Conservation (phyloP, 2,888 invertebrate species). For the Ornithoptera alexandrae region DNA sequence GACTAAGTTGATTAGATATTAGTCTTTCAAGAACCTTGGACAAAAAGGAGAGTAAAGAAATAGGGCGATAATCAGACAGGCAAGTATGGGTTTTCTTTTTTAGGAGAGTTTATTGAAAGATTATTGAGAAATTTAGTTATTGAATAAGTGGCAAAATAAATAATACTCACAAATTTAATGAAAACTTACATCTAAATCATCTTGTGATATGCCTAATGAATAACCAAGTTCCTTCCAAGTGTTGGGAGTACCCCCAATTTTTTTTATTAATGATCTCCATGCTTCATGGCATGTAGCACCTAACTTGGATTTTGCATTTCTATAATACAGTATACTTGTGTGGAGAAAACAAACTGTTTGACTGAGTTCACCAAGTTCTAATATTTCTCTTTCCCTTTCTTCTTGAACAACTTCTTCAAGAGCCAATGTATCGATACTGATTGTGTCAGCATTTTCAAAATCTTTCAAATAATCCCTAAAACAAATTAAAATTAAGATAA, state of each 20-base stretch:
- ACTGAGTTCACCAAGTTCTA: conserved; percentile 56
- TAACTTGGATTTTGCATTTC: conserved; percentile 60
- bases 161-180: background rate
- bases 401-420: conserved; percentile 59
- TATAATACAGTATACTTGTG: conserved; percentile 64
- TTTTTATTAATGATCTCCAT: conserved; percentile 64
- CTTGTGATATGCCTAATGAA: conserved; percentile 55
- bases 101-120: too few relatives aligned
- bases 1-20: too few relatives aligned
- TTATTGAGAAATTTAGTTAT: too few relatives aligned
- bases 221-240: conserved; percentile 69
- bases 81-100: too few relatives aligned
- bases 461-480: conserved; percentile 58
- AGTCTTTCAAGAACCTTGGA: too few relatives aligned
- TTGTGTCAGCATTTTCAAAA: conserved; percentile 57
- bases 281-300: conserved; percentile 64
- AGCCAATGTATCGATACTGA: conserved; percentile 64
- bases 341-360: conserved; percentile 66
- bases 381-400: conserved; percentile 60
- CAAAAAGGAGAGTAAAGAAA: too few relatives aligned
- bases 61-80: too few relatives aligned
- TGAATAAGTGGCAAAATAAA: background rate
- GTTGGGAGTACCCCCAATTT: conserved; percentile 64
- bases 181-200: conserved; percentile 67
- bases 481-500: conserved; percentile 26